Evolutionary conservation across 2,888 invertebrate species (phyloP).

Genomic region (Argyresthia albistria): DNA sequence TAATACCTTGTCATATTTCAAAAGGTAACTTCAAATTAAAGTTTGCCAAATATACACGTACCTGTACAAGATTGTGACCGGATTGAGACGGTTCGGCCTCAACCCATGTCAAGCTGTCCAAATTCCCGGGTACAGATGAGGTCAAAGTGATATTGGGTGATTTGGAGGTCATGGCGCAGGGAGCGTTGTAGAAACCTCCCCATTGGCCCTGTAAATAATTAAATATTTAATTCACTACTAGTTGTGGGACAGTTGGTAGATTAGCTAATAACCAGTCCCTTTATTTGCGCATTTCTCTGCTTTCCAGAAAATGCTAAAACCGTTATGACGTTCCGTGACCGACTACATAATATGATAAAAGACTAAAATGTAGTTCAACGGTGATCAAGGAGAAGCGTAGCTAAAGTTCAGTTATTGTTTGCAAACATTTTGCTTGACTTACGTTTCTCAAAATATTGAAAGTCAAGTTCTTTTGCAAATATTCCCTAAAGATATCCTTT

Average conservation of each 20-base stretch:
- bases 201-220: constrained; percentile 36
- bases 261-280: too few species aligned
- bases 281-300: too few species aligned
- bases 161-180: constrained; percentile 12
- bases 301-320: too few species aligned
- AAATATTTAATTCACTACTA: background rate
- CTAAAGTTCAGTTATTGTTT: too few species aligned
- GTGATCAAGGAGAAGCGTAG: too few species aligned
- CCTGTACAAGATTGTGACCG: constrained; percentile 24
- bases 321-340: too few species aligned
- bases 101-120: constrained; percentile 80
- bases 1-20: too few species aligned
- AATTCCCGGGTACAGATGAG: constrained; percentile 75
- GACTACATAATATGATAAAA: too few species aligned
- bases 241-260: too few species aligned
- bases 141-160: constrained; percentile 74
- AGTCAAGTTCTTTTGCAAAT: constrained; percentile 74
- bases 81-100: constrained; percentile 39
- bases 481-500: constrained; percentile 54
- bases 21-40: too few species aligned
- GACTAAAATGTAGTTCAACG: too few species aligned
- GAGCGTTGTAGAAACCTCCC: constrained; percentile 32
- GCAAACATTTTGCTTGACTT: background rate
- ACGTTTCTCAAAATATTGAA: constrained; percentile 73
- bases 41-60: constrained; percentile 10